These are phyloP conservation scores for Liasis olivaceus DNA, from an alignment of 2,797 vertebrate species.

Conservation along the genomic window DNA sequence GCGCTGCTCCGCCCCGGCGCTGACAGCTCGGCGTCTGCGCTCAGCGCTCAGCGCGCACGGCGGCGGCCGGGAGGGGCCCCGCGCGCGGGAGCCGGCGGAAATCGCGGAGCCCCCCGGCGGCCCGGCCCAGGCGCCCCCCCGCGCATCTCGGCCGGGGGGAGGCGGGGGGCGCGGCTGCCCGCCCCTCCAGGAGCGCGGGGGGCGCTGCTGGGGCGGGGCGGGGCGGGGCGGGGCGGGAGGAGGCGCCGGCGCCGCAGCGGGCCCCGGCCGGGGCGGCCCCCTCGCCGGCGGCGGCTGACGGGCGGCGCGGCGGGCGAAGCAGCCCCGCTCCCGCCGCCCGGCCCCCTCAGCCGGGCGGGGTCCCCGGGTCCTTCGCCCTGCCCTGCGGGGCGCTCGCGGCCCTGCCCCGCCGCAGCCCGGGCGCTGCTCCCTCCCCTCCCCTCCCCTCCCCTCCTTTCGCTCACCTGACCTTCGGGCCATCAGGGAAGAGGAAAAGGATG, in stretches of 20 bases:
- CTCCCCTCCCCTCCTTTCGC: too few relatives aligned
- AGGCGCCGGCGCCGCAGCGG: background rate
- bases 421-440: too few relatives aligned
- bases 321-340: too few relatives aligned
- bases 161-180: background rate
- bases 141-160: background rate
- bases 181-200: too few relatives aligned
- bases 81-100: background rate
- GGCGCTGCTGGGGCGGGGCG: background rate
- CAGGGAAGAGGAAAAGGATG: rapidly evolving
- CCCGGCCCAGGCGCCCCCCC: too few relatives aligned
- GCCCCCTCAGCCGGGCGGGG: too few relatives aligned
- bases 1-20: background rate
- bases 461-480: background rate
- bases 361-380: too few relatives aligned
- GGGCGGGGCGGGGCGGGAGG: background rate
- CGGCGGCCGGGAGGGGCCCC: background rate
- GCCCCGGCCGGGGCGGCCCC: too few relatives aligned
- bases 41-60: background rate
- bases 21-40: slow-evolving; percentile 14
- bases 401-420: too few relatives aligned
- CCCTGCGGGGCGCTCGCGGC: too few relatives aligned
- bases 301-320: too few relatives aligned
- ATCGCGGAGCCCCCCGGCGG: background rate
- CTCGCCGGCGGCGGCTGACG: too few relatives aligned